Conservation (phyloP, 2,797 vertebrate species). For the Cynopterus sphinx region DNA sequence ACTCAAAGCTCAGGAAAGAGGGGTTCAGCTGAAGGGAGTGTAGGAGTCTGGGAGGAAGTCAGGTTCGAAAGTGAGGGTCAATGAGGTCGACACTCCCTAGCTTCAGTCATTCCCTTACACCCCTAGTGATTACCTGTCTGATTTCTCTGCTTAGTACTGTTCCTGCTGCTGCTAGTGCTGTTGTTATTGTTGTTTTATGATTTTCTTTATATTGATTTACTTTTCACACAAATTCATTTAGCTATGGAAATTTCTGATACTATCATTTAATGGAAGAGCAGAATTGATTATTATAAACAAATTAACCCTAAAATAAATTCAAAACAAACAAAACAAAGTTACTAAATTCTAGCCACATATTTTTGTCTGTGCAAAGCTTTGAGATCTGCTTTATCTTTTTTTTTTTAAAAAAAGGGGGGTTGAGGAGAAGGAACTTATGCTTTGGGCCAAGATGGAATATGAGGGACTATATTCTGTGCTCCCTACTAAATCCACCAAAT, state of each 20-base stretch:
- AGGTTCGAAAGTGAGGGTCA: too few relatives aligned
- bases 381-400: background rate
- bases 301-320: conserved; percentile 35
- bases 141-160: background rate
- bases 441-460: background rate
- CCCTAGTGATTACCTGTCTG: background rate
- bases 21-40: too few relatives aligned
- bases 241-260: background rate
- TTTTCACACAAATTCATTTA: background rate
- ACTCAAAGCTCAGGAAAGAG: background rate
- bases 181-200: background rate
- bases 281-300: conserved; percentile 2
- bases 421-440: background rate
- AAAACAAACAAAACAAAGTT: background rate
- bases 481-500: background rate
- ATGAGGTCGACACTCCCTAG: fast-evolving
- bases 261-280: background rate
- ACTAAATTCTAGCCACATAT: background rate
- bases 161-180: background rate
- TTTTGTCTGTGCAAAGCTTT: background rate
- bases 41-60: background rate
- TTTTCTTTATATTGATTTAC: background rate
- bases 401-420: background rate
- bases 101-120: background rate
- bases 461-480: background rate